These are phyloP conservation scores for Crotalus tigris DNA, from an alignment of 2,113 vertebrate species.

Conservation along the genomic window DNA sequence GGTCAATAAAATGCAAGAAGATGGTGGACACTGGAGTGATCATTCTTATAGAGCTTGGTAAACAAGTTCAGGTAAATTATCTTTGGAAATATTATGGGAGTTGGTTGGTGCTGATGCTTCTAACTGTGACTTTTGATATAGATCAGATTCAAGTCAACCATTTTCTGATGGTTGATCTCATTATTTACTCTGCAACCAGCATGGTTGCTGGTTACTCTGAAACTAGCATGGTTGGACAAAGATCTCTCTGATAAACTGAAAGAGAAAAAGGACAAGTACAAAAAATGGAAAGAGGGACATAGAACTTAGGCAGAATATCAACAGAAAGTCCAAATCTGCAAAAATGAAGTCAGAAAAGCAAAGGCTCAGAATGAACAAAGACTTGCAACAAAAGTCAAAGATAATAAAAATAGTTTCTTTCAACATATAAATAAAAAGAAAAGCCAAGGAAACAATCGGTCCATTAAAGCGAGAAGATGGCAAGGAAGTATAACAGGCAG, in stretches of 20 bases:
- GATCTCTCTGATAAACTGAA: not conserved
- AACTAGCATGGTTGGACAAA: not conserved
- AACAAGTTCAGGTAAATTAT: conserved; percentile 81
- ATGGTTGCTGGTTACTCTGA: not conserved
- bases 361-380: not conserved
- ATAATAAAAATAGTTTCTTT: not conserved
- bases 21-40: conserved; percentile 82
- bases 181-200: not conserved
- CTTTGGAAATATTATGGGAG: not conserved
- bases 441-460: too few species aligned
- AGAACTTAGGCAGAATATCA: not conserved
- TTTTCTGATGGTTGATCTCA: not conserved
- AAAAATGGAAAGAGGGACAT: not conserved
- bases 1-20: conserved; percentile 81
- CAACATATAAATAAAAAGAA: not conserved
- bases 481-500: too few species aligned
- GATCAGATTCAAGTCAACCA: not conserved
- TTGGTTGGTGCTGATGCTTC: not conserved
- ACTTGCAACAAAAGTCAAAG: not conserved
- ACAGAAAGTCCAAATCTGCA: not conserved
- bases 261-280: not conserved
- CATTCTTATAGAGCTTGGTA: conserved; percentile 79
- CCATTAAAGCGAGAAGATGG: too few species aligned
- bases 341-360: not conserved
- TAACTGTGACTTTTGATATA: not conserved